Percentiles rank a stretch among this genome's conserved stretches.
Evolutionary conservation across 2,113 vertebrate species (phyloP).

Genomic region (Pyxicephalus adspersus): DNA sequence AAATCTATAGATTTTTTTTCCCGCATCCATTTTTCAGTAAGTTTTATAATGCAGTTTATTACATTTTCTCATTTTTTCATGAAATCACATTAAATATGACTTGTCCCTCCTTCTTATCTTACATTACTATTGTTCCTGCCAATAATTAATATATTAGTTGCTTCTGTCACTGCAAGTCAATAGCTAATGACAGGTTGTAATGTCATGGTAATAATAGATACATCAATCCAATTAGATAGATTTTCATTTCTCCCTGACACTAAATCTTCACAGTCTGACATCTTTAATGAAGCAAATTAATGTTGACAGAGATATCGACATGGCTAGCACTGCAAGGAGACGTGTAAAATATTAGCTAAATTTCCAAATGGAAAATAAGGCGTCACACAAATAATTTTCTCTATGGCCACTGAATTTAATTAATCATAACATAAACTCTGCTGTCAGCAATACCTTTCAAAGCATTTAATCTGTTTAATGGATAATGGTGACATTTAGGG

Average conservation of each 20-base stretch:
- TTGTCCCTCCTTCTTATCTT: background rate
- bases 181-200: constrained; percentile 50
- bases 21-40: background rate
- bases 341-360: constrained; percentile 43
- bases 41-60: background rate
- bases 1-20: background rate
- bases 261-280: constrained; percentile 1
- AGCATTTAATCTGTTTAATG: constrained; percentile 54
- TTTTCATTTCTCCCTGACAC: background rate
- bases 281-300: constrained; percentile 50
- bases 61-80: background rate
- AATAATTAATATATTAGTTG: constrained; percentile 38
- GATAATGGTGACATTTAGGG: constrained; percentile 56
- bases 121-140: background rate
- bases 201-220: constrained; percentile 45
- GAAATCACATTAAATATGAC: background rate
- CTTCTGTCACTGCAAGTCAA: constrained; percentile 36
- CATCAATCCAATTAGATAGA: constrained; percentile 25
- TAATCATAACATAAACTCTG: constrained; percentile 53
- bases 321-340: constrained; percentile 29
- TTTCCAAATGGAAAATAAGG: constrained; percentile 50
- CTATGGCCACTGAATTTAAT: constrained; percentile 11
- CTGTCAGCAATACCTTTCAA: constrained; percentile 35
- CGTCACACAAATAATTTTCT: constrained; percentile 46
- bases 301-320: constrained; percentile 49